Conservation (phyloP, 2,113 vertebrate genomes). For the Cepphus grylle region DNA sequence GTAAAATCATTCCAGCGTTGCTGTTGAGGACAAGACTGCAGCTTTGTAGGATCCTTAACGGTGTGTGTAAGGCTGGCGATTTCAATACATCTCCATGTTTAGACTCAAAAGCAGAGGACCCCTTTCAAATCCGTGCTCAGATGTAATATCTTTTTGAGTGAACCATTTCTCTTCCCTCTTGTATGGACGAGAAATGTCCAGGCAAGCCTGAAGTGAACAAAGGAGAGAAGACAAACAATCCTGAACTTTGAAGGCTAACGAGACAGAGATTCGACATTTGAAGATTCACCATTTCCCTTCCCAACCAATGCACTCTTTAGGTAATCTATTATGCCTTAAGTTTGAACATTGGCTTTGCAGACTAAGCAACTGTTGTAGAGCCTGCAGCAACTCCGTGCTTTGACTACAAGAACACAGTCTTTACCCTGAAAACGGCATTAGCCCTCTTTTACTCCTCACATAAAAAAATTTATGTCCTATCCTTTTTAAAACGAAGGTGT, state of each 20-base stretch:
- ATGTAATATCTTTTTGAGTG: background rate
- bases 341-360: background rate
- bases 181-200: background rate
- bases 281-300: background rate
- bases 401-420: background rate
- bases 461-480: background rate
- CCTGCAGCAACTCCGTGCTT: background rate
- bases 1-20: background rate
- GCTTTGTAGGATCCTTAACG: background rate
- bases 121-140: background rate
- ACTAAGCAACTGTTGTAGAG: background rate
- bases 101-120: background rate
- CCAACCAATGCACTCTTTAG: background rate
- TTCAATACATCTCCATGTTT: background rate
- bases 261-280: background rate
- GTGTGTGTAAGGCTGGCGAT: background rate
- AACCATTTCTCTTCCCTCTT: background rate
- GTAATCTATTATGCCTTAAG: background rate
- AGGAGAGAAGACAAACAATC: background rate
- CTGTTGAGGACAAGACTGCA: background rate
- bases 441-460: background rate
- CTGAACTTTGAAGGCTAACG: background rate
- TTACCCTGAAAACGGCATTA: background rate
- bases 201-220: background rate
- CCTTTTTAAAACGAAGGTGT: background rate